Evolutionary conservation across 2,888 invertebrate species (phyloP).

Genomic region (Plagodis pulveraria): DNA sequence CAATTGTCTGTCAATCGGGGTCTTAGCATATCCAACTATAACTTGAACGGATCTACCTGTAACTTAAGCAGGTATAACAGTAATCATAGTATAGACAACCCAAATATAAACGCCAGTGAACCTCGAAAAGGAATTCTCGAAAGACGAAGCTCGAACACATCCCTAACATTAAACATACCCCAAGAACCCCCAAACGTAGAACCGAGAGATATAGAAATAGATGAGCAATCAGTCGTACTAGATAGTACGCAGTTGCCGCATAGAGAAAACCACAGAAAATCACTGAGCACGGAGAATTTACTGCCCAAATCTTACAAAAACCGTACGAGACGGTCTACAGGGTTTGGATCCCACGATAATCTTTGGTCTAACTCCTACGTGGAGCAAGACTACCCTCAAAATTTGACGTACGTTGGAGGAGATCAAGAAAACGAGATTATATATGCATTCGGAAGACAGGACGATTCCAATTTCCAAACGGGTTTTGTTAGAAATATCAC

Average conservation of each 20-base stretch:
- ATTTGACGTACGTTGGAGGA: conserved; percentile 74
- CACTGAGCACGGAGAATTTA: conserved; percentile 86
- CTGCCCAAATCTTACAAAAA: conserved; percentile 79
- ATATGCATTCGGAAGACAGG: conserved; percentile 75
- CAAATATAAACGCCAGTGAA: conserved; percentile 48
- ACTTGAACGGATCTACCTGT: conserved; percentile 79
- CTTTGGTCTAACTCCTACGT: conserved; percentile 76
- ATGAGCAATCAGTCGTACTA: conserved; percentile 55
- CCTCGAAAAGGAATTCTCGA: conserved; percentile 88
- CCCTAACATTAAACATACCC: conserved; percentile 87
- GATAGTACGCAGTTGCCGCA: conserved; percentile 65
- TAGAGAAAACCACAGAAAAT: conserved; percentile 80
- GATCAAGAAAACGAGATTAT: conserved; percentile 82
- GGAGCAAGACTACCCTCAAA: conserved; percentile 69
- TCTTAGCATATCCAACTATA: conserved; percentile 80
- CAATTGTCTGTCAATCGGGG: conserved; percentile 77
- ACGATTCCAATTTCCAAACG: conserved; percentile 63
- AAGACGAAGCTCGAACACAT: conserved; percentile 92
- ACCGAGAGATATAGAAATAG: conserved; percentile 76
- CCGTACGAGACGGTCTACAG: conserved; percentile 61
- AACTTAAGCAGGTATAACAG: conserved; percentile 79
- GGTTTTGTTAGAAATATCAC: conserved; percentile 83
- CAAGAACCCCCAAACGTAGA: conserved; percentile 48
- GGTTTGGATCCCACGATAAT: conserved; percentile 81
- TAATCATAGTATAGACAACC: conserved; percentile 76